Conservation (phyloP, 2,797 vertebrate genomes). For the Staurois parvus region DNA sequence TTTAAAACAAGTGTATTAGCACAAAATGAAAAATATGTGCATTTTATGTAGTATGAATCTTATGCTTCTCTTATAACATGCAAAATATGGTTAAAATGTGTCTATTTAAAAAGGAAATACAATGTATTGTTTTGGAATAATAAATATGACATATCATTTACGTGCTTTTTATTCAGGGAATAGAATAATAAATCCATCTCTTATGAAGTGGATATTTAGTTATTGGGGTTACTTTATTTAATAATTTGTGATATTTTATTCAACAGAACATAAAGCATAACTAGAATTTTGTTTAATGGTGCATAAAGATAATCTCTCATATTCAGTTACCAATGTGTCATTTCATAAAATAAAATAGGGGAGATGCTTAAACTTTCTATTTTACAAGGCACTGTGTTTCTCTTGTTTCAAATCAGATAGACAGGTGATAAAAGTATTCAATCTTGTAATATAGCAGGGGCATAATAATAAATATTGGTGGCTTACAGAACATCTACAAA, state of each 20-base stretch:
- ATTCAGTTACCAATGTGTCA: slow-evolving; percentile 28
- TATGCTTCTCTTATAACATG: neutral
- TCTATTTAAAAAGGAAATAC: slow-evolving; percentile 29
- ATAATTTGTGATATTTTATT: slow-evolving; percentile 69
- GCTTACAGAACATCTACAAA: neutral
- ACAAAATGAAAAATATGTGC: neutral
- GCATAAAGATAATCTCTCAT: slow-evolving; percentile 63
- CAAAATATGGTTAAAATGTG: neutral
- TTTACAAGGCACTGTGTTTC: slow-evolving; percentile 23
- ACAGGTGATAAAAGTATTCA: neutral
- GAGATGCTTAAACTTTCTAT: slow-evolving; percentile 20
- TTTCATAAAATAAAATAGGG: slow-evolving; percentile 45
- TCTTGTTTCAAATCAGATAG: neutral
- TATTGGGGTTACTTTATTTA: slow-evolving; percentile 66
- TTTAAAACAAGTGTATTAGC: neutral
- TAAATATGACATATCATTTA: slow-evolving; percentile 48
- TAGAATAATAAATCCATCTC: slow-evolving; percentile 70
- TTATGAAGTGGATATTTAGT: slow-evolving; percentile 66
- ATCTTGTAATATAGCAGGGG: neutral
- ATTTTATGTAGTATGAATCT: neutral
- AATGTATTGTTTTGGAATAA: slow-evolving; percentile 65
- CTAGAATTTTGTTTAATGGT: slow-evolving; percentile 76
- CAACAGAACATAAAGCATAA: slow-evolving; percentile 73
- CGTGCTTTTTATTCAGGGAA: slow-evolving; percentile 60
- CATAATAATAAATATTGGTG: neutral